These are phyloP conservation scores for Psix sp. DNA, from an alignment of 1,140 invertebrate genomes.

Conservation along the genomic window DNA sequence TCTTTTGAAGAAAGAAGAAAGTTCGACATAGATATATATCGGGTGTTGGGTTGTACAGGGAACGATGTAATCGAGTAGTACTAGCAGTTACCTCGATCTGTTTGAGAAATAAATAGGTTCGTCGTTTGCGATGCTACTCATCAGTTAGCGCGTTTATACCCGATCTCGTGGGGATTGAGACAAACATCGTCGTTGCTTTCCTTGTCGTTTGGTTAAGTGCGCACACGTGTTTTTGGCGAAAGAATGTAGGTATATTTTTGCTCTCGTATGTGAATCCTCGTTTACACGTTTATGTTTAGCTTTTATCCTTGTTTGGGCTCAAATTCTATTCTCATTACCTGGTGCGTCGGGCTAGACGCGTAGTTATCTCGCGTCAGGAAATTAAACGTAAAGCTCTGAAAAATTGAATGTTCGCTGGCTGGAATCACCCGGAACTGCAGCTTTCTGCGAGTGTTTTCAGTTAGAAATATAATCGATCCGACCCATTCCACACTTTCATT, in stretches of 20 bases:
- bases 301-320: no score
- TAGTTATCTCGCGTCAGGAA: constrained; percentile 41
- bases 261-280: neutral
- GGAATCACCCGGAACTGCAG: constrained; percentile 34
- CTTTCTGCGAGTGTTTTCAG: constrained; percentile 7
- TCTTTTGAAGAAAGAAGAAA: neutral
- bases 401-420: constrained; percentile 42
- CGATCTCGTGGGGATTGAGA: constrained; percentile 8
- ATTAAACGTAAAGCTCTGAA: constrained; percentile 47
- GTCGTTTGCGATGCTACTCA: neutral
- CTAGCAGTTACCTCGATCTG: constrained; percentile 10
- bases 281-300: no score
- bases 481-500: constrained; percentile 7
- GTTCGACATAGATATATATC: constrained; percentile 6
- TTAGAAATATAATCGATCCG: constrained; percentile 25
- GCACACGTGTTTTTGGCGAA: neutral
- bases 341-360: constrained; percentile 10
- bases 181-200: constrained; percentile 14
- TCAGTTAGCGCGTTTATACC: constrained; percentile 9
- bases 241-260: constrained; percentile 1
- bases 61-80: neutral
- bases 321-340: no score
- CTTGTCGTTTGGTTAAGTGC: no score
- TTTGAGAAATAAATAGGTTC: constrained; percentile 8
- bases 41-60: no score